Evolutionary conservation across 2,888 invertebrate species (phyloP).

Genomic region (Cosmia pyralina): DNA sequence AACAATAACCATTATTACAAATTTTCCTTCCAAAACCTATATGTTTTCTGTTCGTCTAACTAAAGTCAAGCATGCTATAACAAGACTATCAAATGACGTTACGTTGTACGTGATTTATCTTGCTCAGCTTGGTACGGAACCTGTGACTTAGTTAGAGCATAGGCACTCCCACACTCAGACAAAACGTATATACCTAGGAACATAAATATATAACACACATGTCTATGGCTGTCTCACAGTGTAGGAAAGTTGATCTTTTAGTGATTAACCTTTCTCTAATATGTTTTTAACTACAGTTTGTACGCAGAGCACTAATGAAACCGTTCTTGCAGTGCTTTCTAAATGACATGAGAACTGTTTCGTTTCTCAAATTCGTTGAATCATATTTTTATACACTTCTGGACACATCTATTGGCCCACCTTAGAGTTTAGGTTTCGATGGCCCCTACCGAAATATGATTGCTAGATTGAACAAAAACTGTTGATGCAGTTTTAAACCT

Average conservation of each 20-base stretch:
- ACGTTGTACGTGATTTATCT: conserved; percentile 48
- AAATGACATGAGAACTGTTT: conserved; percentile 22
- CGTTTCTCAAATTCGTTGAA: neutral
- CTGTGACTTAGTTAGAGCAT: conserved; percentile 7
- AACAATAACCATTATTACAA: neutral
- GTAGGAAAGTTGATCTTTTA: conserved; percentile 30
- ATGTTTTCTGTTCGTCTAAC: neutral
- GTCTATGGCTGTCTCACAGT: conserved; percentile 7
- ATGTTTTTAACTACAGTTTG: conserved; percentile 45
- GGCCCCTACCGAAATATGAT: too few relatives aligned
- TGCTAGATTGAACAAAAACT: too few relatives aligned
- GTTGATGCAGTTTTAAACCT: too few relatives aligned
- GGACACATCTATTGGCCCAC: too few relatives aligned
- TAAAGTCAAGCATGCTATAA: neutral
- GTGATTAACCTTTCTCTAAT: conserved; percentile 47
- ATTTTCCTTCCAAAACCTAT: neutral
- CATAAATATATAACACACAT: neutral
- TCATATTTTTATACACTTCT: conserved; percentile 12
- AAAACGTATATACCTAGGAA: neutral
- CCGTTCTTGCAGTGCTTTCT: conserved; percentile 26
- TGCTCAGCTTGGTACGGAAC: too few relatives aligned
- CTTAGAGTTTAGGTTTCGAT: too few relatives aligned
- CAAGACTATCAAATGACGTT: conserved; percentile 25
- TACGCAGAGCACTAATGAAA: conserved; percentile 31
- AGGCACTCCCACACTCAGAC: conserved; percentile 14